Percentiles rank a stretch among this genome's conserved stretches.
phyloP scores from a whole-genome alignment of 2,797 vertebrate species.

The Leucoraja ocellata region DNA sequence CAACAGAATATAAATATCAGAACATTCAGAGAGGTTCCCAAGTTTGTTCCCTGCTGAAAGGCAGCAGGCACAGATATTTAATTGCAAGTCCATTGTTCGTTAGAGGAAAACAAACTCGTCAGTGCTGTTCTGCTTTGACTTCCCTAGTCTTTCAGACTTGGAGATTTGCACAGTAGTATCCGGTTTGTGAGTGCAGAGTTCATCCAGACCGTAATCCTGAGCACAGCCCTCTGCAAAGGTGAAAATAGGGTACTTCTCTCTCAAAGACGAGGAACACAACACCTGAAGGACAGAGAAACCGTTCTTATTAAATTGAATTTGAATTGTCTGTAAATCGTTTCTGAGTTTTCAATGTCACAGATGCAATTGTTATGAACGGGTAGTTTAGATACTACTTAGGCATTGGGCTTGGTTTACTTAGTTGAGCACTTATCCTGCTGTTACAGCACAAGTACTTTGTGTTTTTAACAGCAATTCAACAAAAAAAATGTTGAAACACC shows the following conservation, averaged over 20 bases:
- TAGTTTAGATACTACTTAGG: too few species aligned
- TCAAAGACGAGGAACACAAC: conserved; percentile 59
- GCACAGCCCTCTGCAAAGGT: conserved; percentile 75
- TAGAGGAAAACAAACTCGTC: conserved; percentile 83
- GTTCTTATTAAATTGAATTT: too few species aligned
- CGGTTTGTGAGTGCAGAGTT: conserved; percentile 54
- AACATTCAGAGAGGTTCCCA: not conserved
- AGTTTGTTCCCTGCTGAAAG: conserved; percentile 9
- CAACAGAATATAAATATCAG: not conserved
- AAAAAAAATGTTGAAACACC: not conserved
- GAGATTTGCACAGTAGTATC: conserved; percentile 56
- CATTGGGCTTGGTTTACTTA: too few species aligned
- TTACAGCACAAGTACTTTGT: too few species aligned
- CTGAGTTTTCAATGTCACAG: too few species aligned
- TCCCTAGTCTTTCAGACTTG: conserved; percentile 49
- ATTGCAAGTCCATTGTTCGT: conserved; percentile 1
- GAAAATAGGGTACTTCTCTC: conserved; percentile 82
- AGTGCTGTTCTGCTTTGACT: conserved; percentile 58
- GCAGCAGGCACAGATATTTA: conserved; percentile 1
- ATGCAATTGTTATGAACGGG: too few species aligned
- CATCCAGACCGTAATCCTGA: conserved; percentile 73
- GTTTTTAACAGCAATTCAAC: too few species aligned
- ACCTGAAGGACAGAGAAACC: conserved; percentile 55
- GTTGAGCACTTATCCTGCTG: too few species aligned
- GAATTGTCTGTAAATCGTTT: too few species aligned